A percentile compares a stretch with the other conserved stretches of the same genome.
Evolutionary conservation across 1,140 invertebrate genomes (phyloP).

Genomic region (Camponotus floridanus): DNA sequence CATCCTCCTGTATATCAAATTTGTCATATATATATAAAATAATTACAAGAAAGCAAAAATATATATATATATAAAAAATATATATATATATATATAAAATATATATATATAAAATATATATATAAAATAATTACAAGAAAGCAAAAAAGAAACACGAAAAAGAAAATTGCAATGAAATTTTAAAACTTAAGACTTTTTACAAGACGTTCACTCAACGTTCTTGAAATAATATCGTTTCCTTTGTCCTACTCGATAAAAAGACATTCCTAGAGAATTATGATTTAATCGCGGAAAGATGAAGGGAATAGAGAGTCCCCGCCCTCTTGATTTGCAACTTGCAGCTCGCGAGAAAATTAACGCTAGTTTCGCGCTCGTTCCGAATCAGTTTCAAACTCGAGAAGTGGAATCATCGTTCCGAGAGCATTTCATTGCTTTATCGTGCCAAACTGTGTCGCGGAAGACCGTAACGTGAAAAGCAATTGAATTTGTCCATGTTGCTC

Average conservation of each 20-base stretch:
- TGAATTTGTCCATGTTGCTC: neutral
- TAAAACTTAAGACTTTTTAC: conserved; percentile 37
- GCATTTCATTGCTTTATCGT: conserved; percentile 31
- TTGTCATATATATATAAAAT: neutral
- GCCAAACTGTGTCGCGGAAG: conserved; percentile 7
- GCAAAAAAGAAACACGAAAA: neutral
- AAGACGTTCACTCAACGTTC: conserved; percentile 40
- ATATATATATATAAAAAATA: neutral
- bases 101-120: neutral
- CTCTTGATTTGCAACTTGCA: conserved; percentile 43
- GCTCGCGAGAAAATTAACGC: conserved; percentile 40
- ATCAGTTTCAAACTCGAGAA: conserved; percentile 56
- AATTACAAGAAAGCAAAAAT: neutral
- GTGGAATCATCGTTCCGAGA: conserved; percentile 54
- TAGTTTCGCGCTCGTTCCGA: conserved; percentile 31
- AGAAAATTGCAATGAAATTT: conserved; percentile 8
- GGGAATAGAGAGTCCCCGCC: neutral
- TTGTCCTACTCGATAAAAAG: conserved; percentile 13
- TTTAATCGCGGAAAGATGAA: conserved; percentile 28
- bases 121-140: neutral
- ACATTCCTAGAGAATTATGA: conserved; percentile 29
- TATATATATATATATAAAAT: neutral
- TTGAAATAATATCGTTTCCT: conserved; percentile 26
- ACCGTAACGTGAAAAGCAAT: conserved; percentile 12
- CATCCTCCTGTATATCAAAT: too few relatives aligned